A percentile compares a stretch with the other conserved stretches of the same genome.
Conservation (phyloP, 2,797 vertebrate species). For the Dendrocincla fuliginosa region DNA sequence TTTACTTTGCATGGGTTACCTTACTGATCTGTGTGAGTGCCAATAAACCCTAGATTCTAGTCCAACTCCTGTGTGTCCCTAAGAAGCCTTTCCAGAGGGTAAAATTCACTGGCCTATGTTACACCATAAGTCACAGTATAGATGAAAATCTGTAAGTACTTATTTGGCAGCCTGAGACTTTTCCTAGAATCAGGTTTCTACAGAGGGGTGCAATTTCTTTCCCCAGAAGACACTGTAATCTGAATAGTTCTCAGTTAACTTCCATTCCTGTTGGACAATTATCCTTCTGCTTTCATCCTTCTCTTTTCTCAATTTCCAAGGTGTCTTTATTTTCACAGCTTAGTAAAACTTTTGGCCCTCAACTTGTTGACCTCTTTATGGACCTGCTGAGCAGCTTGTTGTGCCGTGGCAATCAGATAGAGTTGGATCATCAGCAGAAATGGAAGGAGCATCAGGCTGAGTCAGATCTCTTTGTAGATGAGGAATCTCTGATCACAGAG, state of each 20-base stretch:
- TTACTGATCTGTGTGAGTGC: not conserved
- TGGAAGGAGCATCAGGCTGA: constrained; percentile 43
- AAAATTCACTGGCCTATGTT: not conserved
- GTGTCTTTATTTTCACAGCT: constrained; percentile 57
- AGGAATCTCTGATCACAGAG: constrained; percentile 44
- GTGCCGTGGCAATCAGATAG: constrained; percentile 67
- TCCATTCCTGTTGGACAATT: not conserved
- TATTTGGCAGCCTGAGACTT: not conserved
- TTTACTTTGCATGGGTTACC: not conserved
- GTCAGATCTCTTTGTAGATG: constrained; percentile 82
- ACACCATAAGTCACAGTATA: not conserved
- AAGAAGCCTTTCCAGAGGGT: not conserved
- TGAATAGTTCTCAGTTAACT: not conserved
- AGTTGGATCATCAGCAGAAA: constrained; percentile 46
- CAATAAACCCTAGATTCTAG: not conserved
- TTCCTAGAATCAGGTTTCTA: not conserved
- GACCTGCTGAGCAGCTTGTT: constrained; percentile 79
- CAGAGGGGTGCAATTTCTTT: not conserved
- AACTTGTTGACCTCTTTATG: constrained; percentile 74
- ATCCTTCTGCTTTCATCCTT: not conserved
- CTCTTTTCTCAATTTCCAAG: not conserved
- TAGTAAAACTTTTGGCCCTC: constrained; percentile 39
- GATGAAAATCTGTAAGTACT: not conserved
- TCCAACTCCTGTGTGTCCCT: not conserved
- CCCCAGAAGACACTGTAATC: not conserved